Conservation (phyloP, 64 coral and sea anemone genomes). For the Orbicella faveolata region DNA sequence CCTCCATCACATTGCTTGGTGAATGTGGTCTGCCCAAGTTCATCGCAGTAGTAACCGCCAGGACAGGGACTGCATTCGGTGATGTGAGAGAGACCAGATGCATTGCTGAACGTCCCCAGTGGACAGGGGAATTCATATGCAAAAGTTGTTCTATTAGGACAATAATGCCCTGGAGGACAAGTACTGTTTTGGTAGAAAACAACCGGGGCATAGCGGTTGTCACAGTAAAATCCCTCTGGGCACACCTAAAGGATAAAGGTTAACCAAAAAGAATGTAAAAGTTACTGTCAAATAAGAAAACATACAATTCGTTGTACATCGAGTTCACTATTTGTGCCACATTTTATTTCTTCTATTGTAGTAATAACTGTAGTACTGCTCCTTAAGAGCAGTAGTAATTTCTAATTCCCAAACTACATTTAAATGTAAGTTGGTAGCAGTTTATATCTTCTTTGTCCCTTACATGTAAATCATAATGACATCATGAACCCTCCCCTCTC, state of each 20-base stretch:
- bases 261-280: background rate
- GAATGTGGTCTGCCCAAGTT: slow-evolving; percentile 82
- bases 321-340: too few relatives aligned
- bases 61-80: slow-evolving; percentile 86
- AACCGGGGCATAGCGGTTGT: slow-evolving; percentile 85
- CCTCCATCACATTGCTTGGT: slow-evolving; percentile 86
- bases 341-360: too few relatives aligned
- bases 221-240: slow-evolving; percentile 88
- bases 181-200: slow-evolving; percentile 96
- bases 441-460: too few relatives aligned
- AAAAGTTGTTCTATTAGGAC: slow-evolving; percentile 67
- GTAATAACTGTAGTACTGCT: too few relatives aligned
- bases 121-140: slow-evolving; percentile 85
- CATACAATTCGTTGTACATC: too few relatives aligned
- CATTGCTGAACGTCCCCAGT: slow-evolving; percentile 89
- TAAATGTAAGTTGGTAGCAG: too few relatives aligned
- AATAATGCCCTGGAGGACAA: slow-evolving; percentile 89
- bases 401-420: too few relatives aligned
- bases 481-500: background rate
- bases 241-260: slow-evolving; percentile 53
- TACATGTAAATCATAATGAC: too few relatives aligned
- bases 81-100: slow-evolving; percentile 38
- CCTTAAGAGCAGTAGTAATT: too few relatives aligned
- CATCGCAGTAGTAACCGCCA: slow-evolving; percentile 91
- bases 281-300: background rate